Base-by-base conservation (phyloP, 2,888 invertebrate genomes). In the Dryadula phaetusa region DNA sequence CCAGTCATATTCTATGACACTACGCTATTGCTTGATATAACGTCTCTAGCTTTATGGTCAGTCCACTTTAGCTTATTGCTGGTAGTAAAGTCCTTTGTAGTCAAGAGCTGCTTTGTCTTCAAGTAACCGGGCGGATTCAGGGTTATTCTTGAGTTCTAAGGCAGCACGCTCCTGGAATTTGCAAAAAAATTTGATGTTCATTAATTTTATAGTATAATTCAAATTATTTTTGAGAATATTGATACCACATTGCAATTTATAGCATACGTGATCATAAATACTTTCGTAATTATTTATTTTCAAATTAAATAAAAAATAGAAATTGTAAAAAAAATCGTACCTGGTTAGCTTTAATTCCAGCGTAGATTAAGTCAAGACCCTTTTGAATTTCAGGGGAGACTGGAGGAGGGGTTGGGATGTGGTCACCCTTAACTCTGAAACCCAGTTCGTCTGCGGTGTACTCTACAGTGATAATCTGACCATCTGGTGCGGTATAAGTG, bases 341-440 rank as follows among this genome's bases (percentile, higher is more conserved):
- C 84, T 79, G 77, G 74, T 93, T 93, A 53, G 93, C 92, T 81
- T 95, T 95, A 75, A 97, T 97, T 78, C 96, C 96, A 67, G 96
- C 97, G 85, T 95, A 97, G 86, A 97, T 97, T 81, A 97, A 95
- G 85, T 97, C 97, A 70, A 97, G 93, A 64, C 97, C 97, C 84
- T 97, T 97, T 87, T 97, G 97, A 79, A 97, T 97, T 92, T 97
- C 97, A 71, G 95, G 94, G 63, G 96, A 96, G 28, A 96, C 95
- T 70, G 97, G 96, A 14, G 97, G 97, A 70, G 97, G 95, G 61
- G 97, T 97, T 71, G 97, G 97, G 79, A 97, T 94, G 82, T 97
- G 97, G 84, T 96, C 96, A 0, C 97, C 97, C 74, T 94, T 93
- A 61, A 96, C 96, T 74, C 96, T 95, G 94, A 97, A 97, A 56